A percentile compares a stretch with the other conserved stretches of the same genome.
These are phyloP conservation scores for Crocallis elinguaria DNA, from an alignment of 2,888 invertebrate species.

Conservation along the genomic window DNA sequence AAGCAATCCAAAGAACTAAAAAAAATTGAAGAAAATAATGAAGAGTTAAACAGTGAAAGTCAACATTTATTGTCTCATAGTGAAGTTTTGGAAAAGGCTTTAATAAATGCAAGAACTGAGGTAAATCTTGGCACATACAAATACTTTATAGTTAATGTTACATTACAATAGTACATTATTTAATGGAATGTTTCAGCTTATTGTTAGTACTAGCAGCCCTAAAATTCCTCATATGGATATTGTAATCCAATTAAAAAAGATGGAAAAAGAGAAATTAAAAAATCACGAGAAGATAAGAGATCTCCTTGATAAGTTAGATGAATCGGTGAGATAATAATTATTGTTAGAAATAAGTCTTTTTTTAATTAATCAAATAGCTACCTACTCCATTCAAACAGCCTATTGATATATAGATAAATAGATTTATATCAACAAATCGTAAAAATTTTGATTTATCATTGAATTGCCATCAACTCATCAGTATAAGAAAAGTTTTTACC, in stretches of 20 bases:
- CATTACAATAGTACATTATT: too few species aligned
- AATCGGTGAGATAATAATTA: slow-evolving; percentile 53
- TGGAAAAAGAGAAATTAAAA: slow-evolving; percentile 62
- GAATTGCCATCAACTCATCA: too few species aligned
- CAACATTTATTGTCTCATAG: slow-evolving; percentile 54
- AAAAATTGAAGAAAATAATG: slow-evolving; percentile 55
- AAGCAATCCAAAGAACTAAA: slow-evolving; percentile 46
- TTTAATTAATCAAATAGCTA: background rate
- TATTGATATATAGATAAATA: too few species aligned
- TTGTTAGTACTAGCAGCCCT: slow-evolving; percentile 27
- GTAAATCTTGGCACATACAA: slow-evolving; percentile 48
- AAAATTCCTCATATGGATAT: slow-evolving; percentile 45
- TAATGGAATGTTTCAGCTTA: slow-evolving; percentile 10
- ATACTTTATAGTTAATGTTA: background rate
- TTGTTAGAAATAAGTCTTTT: background rate
- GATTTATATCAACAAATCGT: too few species aligned
- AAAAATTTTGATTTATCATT: too few species aligned
- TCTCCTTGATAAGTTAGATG: slow-evolving; percentile 63
- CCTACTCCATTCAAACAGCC: background rate
- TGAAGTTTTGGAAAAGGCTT: slow-evolving; percentile 62
- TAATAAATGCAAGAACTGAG: slow-evolving; percentile 61
- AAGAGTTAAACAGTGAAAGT: slow-evolving; percentile 52
- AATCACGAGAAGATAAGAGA: slow-evolving; percentile 59
- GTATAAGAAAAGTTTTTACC: too few species aligned
- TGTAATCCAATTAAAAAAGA: slow-evolving; percentile 57